A percentile compares a stretch with the other conserved stretches of the same genome.
phyloP scores from a whole-genome alignment of 2,797 vertebrate genomes.

The Neolamprologus multifasciatus region DNA sequence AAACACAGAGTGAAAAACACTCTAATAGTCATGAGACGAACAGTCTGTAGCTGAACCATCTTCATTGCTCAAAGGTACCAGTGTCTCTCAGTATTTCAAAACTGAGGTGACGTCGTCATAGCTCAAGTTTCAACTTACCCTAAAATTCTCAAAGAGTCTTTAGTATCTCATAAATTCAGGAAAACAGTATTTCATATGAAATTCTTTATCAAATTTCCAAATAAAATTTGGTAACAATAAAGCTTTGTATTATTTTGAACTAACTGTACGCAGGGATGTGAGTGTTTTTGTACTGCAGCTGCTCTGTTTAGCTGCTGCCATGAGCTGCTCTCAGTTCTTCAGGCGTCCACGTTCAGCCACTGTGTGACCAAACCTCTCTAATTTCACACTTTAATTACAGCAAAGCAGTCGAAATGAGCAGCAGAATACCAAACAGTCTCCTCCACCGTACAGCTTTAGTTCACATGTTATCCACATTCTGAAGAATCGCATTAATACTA shows the following conservation, averaged over 20 bases:
- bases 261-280: background rate
- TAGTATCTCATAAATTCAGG: background rate
- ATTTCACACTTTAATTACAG: background rate
- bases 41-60: background rate
- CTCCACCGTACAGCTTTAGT: background rate
- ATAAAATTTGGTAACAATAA: background rate
- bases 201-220: background rate
- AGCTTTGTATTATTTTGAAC: background rate
- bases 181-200: background rate
- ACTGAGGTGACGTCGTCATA: background rate
- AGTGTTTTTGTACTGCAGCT: background rate
- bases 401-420: background rate
- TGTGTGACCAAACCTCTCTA: background rate
- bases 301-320: background rate
- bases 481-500: background rate
- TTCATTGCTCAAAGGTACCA: background rate
- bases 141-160: background rate
- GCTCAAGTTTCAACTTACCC: background rate
- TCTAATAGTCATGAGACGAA: background rate
- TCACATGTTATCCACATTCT: background rate
- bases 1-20: background rate
- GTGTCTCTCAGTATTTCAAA: background rate
- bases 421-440: background rate
- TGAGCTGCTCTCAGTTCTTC: background rate
- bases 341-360: background rate